Evolutionary conservation across 2,113 vertebrate species (phyloP).

Genomic region (Lycaon pictus): DNA sequence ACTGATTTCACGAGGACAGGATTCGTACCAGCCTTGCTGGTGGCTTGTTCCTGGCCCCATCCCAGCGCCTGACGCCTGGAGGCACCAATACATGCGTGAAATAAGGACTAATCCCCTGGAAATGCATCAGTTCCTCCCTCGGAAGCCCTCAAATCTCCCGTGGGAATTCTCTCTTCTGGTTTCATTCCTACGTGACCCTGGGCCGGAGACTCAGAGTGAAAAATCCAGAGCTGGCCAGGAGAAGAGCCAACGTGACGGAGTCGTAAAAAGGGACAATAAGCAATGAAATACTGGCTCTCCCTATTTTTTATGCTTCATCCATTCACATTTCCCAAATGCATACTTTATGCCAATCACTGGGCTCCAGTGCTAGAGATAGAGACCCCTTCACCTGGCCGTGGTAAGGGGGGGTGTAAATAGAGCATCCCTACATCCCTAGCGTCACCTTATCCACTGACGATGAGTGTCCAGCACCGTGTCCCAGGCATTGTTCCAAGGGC

Average conservation of each 20-base stretch:
- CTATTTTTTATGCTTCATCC: not conserved
- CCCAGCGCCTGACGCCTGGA: not conserved
- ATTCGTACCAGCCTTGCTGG: not conserved
- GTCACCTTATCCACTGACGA: not conserved
- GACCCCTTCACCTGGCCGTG: not conserved
- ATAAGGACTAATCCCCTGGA: not conserved
- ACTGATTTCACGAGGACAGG: not conserved
- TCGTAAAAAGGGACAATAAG: not conserved
- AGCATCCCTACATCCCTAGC: not conserved
- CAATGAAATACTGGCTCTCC: not conserved
- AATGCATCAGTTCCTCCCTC: not conserved
- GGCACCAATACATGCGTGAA: not conserved
- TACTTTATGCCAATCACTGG: not conserved
- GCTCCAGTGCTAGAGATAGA: not conserved
- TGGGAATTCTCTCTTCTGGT: not conserved
- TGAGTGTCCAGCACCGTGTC: not conserved
- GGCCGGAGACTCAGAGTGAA: not conserved
- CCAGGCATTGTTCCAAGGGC: no score
- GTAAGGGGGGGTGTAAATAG: not conserved
- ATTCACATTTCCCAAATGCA: not conserved
- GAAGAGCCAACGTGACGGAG: not conserved
- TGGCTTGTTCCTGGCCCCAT: not conserved
- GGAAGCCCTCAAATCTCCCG: not conserved
- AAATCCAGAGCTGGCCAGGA: not conserved
- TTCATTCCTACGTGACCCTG: not conserved